Conservation (phyloP, 2,113 vertebrate genomes). For the Porphyrio hochstetteri region DNA sequence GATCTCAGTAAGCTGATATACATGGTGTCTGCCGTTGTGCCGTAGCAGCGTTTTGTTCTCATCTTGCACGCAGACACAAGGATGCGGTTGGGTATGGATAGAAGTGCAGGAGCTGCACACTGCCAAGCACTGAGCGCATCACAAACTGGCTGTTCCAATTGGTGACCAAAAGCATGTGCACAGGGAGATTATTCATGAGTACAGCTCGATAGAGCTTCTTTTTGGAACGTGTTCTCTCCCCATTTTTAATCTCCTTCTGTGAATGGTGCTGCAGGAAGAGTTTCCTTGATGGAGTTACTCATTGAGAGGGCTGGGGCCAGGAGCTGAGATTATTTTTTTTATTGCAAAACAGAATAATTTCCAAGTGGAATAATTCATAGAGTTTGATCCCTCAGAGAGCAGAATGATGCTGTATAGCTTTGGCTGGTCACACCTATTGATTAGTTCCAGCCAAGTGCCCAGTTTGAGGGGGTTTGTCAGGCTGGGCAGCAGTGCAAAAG, state of each 20-base stretch:
- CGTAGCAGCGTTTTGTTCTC: not conserved
- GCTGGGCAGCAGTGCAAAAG: not conserved
- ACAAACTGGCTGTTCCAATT: not conserved
- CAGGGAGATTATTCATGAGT: not conserved
- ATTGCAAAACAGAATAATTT: not conserved
- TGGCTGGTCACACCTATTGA: not conserved
- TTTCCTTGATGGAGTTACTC: not conserved
- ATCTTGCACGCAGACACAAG: not conserved
- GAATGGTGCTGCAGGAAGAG: not conserved
- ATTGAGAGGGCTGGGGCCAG: not conserved
- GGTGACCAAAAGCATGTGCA: not conserved
- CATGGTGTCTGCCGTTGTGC: not conserved
- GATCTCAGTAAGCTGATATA: slow-evolving; percentile 22
- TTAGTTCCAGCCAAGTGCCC: not conserved
- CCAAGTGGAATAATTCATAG: not conserved
- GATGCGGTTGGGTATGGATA: not conserved
- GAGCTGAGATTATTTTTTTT: not conserved
- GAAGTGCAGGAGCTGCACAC: not conserved
- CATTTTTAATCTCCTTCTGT: not conserved
- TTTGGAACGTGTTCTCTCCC: not conserved
- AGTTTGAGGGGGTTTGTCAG: not conserved
- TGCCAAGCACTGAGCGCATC: not conserved
- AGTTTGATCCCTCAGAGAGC: not conserved
- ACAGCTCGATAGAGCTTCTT: not conserved
- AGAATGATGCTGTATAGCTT: not conserved